These are phyloP conservation scores for Bombus fervidus DNA, from an alignment of 1,140 invertebrate species.

Conservation along the genomic window DNA sequence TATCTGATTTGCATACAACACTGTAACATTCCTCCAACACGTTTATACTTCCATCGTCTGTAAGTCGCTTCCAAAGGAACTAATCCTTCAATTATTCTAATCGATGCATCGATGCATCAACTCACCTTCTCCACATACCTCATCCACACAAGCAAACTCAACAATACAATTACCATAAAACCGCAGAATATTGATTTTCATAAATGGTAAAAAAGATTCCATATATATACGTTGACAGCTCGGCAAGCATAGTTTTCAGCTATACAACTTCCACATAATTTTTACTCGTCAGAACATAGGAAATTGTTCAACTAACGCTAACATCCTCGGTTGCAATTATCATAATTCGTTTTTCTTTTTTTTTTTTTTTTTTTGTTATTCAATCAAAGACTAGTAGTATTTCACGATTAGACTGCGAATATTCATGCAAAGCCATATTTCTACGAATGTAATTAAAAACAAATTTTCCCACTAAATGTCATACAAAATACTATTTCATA, in stretches of 20 bases:
- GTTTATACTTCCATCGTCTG: background rate
- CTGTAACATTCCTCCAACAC: background rate
- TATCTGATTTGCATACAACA: background rate
- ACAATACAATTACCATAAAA: background rate
- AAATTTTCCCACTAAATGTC: too few species aligned
- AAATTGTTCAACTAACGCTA: too few species aligned
- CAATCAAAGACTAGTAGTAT: background rate
- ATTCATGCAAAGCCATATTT: background rate
- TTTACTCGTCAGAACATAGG: too few species aligned
- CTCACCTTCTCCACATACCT: too few species aligned
- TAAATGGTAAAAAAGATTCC: too few species aligned
- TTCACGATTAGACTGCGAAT: background rate
- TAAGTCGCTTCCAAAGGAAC: background rate
- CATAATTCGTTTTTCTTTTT: background rate
- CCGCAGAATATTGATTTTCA: background rate
- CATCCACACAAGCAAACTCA: background rate
- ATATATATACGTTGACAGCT: too few species aligned
- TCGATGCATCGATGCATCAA: background rate
- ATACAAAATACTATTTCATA: too few species aligned
- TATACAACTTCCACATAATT: too few species aligned
- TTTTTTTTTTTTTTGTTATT: background rate
- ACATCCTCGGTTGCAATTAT: background rate
- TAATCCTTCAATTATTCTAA: constrained; percentile 10
- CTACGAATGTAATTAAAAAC: background rate
- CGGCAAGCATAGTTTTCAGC: too few species aligned